These are phyloP conservation scores for Delphinus delphis DNA, from an alignment of 2,113 vertebrate species.

Conservation along the genomic window DNA sequence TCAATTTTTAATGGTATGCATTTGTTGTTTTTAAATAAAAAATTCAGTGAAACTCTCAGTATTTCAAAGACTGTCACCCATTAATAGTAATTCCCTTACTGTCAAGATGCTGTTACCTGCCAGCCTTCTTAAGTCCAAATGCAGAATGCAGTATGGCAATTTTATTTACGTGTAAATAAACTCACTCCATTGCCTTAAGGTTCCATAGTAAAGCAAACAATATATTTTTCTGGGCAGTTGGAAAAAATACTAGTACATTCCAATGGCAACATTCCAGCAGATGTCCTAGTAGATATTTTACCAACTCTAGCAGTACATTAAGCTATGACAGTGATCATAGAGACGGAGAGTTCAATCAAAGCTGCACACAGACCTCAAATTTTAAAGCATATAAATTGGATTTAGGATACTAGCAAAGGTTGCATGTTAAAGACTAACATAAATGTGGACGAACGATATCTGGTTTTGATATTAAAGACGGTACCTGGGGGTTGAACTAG, in stretches of 20 bases:
- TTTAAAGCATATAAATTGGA: neutral
- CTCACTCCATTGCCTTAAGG: neutral
- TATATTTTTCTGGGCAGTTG: neutral
- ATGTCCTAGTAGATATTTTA: neutral
- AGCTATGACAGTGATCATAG: neutral
- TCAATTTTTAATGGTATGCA: neutral
- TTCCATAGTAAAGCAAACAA: constrained; percentile 18
- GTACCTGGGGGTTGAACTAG: neutral
- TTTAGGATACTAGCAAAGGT: neutral
- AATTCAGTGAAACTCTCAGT: neutral
- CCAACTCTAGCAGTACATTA: neutral
- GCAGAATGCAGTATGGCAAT: neutral
- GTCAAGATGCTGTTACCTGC: neutral
- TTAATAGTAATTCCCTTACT: constrained; percentile 6
- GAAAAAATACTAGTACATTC: neutral
- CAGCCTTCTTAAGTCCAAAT: neutral
- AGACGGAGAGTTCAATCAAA: neutral
- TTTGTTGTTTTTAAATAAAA: constrained; percentile 2
- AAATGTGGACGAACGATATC: neutral
- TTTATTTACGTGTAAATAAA: constrained; percentile 25
- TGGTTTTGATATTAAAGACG: neutral
- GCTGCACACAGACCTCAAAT: neutral
- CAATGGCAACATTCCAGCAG: neutral
- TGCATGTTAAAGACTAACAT: neutral
- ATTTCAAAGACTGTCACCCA: neutral